Percentiles rank a stretch among this genome's conserved stretches.
These are phyloP conservation scores for Tethya wilhelma DNA, from an alignment of 37 sponge, comb jelly and placozoan genomes.

Conservation along the genomic window DNA sequence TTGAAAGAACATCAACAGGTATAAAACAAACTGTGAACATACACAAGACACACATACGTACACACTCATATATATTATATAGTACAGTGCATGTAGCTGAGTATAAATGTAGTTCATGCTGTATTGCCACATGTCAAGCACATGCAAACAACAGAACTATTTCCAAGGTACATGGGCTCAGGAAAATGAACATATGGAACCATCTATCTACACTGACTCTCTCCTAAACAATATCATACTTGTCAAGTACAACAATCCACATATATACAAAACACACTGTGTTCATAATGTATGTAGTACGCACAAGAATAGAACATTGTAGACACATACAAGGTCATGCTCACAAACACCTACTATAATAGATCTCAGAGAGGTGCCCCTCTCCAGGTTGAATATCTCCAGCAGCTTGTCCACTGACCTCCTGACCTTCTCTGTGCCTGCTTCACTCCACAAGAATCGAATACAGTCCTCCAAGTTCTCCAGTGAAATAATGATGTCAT, in stretches of 20 bases:
- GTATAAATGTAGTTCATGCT: not conserved
- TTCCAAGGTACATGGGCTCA: no score
- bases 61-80: not conserved
- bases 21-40: not conserved
- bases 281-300: no score
- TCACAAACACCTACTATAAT: slow-evolving; percentile 38
- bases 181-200: no score
- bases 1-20: not conserved
- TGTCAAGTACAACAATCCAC: no score
- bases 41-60: not conserved
- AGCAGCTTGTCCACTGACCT: slow-evolving; percentile 35
- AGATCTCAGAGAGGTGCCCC: slow-evolving; percentile 28
- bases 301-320: no score
- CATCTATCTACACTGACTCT: no score
- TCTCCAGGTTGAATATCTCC: slow-evolving; percentile 31
- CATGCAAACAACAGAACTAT: no score
- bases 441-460: slow-evolving; percentile 66
- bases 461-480: slow-evolving; percentile 65
- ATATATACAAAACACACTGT: no score
- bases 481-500: slow-evolving; percentile 45
- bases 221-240: no score
- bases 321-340: no score
- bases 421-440: slow-evolving; percentile 44
- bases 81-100: not conserved
- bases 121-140: not conserved